These are phyloP conservation scores for Lasioglossum pauxillum DNA, from an alignment of 2,888 invertebrate species.

Conservation along the genomic window DNA sequence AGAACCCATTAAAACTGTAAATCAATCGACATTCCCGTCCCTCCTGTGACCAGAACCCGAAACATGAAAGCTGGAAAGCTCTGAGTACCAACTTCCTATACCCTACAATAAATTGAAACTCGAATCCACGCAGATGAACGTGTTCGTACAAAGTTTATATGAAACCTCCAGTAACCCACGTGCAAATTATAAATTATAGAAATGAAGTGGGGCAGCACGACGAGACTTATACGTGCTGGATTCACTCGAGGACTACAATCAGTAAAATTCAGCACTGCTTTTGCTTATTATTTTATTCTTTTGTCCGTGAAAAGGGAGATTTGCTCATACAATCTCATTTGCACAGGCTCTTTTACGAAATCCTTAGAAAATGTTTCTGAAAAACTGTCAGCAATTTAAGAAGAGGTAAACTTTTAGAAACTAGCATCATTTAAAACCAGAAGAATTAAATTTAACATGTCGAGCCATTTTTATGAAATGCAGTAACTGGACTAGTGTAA, in stretches of 20 bases:
- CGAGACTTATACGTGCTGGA: neutral
- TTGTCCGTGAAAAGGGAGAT: neutral
- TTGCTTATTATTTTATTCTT: neutral
- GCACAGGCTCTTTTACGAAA: neutral
- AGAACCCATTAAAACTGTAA: slow-evolving; percentile 65
- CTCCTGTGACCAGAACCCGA: slow-evolving; percentile 58
- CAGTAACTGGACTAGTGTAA: too few relatives aligned
- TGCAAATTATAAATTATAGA: neutral
- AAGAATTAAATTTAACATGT: neutral
- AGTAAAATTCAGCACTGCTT: neutral
- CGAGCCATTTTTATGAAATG: neutral
- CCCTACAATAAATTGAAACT: slow-evolving; percentile 50
- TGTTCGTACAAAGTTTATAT: neutral
- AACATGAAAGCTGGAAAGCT: slow-evolving; percentile 38
- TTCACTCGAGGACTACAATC: neutral
- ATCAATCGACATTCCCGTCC: slow-evolving; percentile 64
- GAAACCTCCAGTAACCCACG: neutral
- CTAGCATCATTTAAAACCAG: neutral
- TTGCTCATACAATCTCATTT: neutral
- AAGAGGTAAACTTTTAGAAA: neutral
- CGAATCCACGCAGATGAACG: slow-evolving; percentile 14
- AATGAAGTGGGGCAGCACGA: neutral
- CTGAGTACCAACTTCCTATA: slow-evolving; percentile 33
- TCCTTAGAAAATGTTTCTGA: neutral
- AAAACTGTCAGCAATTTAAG: neutral